phyloP scores from a whole-genome alignment of 2,888 invertebrate genomes.

The Thelaira solivaga region DNA sequence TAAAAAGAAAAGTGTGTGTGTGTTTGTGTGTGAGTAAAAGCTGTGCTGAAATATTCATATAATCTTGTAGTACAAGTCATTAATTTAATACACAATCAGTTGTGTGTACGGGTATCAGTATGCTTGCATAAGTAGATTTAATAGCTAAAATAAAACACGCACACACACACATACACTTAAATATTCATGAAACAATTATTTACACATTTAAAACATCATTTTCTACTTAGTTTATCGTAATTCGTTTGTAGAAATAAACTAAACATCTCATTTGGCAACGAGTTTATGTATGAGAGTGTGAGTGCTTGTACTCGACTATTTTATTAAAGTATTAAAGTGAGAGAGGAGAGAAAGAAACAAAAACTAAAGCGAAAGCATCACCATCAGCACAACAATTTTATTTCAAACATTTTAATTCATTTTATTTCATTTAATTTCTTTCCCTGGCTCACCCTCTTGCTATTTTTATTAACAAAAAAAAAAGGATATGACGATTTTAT shows the following conservation, averaged over 20 bases:
- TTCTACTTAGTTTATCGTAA: not conserved
- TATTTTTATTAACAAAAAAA: not conserved
- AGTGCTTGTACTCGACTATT: not conserved
- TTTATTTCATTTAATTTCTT: not conserved
- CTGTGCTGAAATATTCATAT: constrained; percentile 4
- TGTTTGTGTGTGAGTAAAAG: constrained; percentile 19
- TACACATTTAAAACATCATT: constrained; percentile 38
- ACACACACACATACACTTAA: not conserved
- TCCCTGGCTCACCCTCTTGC: not conserved
- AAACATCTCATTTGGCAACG: constrained; percentile 10
- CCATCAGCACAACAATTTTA: not conserved
- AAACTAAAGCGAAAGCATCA: not conserved
- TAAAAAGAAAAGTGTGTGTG: too few species aligned
- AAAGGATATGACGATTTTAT: not conserved
- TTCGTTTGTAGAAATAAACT: not conserved
- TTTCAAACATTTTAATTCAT: not conserved
- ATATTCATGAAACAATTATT: constrained; percentile 30
- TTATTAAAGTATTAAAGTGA: not conserved
- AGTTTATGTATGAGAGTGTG: not conserved
- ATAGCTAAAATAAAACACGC: not conserved
- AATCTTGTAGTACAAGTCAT: constrained; percentile 1
- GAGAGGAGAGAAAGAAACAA: too few species aligned
- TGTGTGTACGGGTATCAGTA: constrained; percentile 3
- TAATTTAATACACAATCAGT: constrained; percentile 35
- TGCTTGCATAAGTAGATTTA: constrained; percentile 2